phyloP scores from a whole-genome alignment of 2,888 invertebrate genomes.

The Lasioglossum villosulum region DNA sequence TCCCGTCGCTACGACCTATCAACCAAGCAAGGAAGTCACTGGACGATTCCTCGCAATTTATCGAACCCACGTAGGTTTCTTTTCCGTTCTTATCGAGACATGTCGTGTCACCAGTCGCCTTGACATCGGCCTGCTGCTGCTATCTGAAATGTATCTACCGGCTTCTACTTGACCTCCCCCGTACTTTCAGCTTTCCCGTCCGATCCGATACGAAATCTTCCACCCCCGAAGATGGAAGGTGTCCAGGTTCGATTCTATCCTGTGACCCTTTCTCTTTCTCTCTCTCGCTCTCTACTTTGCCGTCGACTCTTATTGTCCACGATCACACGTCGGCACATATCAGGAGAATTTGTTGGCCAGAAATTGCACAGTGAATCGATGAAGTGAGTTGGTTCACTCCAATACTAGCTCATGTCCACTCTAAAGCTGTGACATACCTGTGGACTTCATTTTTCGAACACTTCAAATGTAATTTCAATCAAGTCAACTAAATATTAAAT shows the following conservation, averaged over 20 bases:
- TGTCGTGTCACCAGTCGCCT: constrained; percentile 61
- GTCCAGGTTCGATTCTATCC: constrained; percentile 25
- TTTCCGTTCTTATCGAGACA: constrained; percentile 49
- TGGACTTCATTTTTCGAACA: background rate
- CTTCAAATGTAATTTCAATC: background rate
- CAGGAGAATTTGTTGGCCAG: background rate
- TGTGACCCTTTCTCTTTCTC: background rate
- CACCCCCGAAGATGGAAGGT: constrained; percentile 22
- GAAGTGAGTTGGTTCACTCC: background rate
- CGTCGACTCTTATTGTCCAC: background rate
- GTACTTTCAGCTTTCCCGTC: constrained; percentile 48
- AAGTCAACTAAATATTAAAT: no score
- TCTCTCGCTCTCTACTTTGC: background rate
- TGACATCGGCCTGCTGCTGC: constrained; percentile 56
- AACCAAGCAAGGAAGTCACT: constrained; percentile 48
- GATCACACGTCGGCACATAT: background rate
- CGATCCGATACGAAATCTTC: constrained; percentile 41
- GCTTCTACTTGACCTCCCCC: constrained; percentile 58
- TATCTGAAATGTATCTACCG: constrained; percentile 61
- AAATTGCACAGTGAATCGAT: background rate
- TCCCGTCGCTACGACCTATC: constrained; percentile 38
- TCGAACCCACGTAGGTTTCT: constrained; percentile 38
- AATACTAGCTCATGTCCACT: background rate
- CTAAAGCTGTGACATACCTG: background rate
- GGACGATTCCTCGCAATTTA: constrained; percentile 50